Evolutionary conservation across 2,113 vertebrate species (phyloP), one percentile per base, ranked within the genome.

Genomic region (Entelurus aequoreus): DNA sequence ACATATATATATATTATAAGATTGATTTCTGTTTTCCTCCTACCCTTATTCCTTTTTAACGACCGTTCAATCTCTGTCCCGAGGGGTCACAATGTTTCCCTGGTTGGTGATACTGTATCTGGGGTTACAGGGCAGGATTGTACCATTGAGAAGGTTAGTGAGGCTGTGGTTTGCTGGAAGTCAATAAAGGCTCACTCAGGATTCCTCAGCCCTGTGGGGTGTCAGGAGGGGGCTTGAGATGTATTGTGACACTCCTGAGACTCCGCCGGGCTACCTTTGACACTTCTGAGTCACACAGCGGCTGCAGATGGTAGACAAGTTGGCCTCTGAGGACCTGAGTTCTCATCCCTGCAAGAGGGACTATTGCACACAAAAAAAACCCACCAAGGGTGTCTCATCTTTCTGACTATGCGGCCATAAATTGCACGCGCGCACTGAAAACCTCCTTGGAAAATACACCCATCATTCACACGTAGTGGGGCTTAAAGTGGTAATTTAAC

Each of bases 191-290:
- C 57, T 69, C n/a, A 6, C 44, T 70, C 28, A 1, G 54, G 62
- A 19, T 71, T 58, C 28, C 49, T 8, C 9, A 66, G 51, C 60
- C 42, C 28, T 58, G 16, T n/a, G 35, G 19, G 55, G 36, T 2
- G 15, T n/a, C 60, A 35, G 16, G 38, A 63, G 49, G 48, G 19
- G 62, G 65, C 57, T 66, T 52, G 65, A 11, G 65, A n/a, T 82
- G 85, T 84, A 82, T 83, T 75, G 51, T 75, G 84, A 87, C 78
- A 85, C 83, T 72, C 84, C 70, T 84, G 80, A 76, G 80, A 87
- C 70, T 19, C 57, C 5, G 11, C 50, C 54, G 60, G 65, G 80
- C 73, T 63, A 59, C 71, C 60, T 58, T 67, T 73, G 82, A 81
- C 77, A 75, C 86, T 84, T 62, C 73, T 75, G 80, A 90, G 86